Percentiles rank a stretch among this genome's conserved stretches.
These are phyloP conservation scores for Steinernema scapterisci DNA, from an alignment of 2,888 invertebrate species.

Conservation along the genomic window DNA sequence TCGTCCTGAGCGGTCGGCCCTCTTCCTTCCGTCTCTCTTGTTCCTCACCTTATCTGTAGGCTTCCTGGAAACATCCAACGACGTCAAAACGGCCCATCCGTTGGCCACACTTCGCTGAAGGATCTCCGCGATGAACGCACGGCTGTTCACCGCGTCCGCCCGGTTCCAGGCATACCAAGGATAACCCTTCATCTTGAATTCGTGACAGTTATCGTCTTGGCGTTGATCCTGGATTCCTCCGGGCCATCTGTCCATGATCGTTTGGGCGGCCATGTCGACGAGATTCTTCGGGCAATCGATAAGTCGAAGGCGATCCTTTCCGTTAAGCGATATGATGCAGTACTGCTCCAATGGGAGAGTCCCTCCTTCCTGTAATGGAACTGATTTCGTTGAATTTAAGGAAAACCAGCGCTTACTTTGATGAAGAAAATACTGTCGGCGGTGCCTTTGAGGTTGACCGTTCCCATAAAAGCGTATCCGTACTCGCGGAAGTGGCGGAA, in stretches of 20 bases:
- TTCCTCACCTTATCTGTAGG: constrained; percentile 34
- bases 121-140: constrained; percentile 34
- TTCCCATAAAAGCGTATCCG: constrained; percentile 18
- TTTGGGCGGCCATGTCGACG: background rate
- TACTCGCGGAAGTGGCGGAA: constrained; percentile 32
- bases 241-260: constrained; percentile 25
- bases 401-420: background rate
- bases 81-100: constrained; percentile 35
- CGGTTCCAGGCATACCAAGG: constrained; percentile 33
- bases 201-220: constrained; percentile 2
- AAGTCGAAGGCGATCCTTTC: constrained; percentile 34
- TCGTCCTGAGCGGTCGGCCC: too few species aligned
- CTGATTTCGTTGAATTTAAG: background rate
- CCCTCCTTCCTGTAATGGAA: background rate
- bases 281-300: constrained; percentile 27
- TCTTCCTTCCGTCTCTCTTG: too few species aligned
- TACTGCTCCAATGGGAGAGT: constrained; percentile 12
- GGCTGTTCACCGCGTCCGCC: constrained; percentile 30
- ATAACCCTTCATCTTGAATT: constrained; percentile 36
- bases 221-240: constrained; percentile 28
- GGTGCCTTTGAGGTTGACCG: constrained; percentile 41
- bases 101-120: constrained; percentile 14
- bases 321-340: constrained; percentile 37
- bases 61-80: constrained; percentile 35
- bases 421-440: constrained; percentile 42